Conservation (phyloP, 2,113 vertebrate genomes). For the Aptenodytes forsteri region DNA sequence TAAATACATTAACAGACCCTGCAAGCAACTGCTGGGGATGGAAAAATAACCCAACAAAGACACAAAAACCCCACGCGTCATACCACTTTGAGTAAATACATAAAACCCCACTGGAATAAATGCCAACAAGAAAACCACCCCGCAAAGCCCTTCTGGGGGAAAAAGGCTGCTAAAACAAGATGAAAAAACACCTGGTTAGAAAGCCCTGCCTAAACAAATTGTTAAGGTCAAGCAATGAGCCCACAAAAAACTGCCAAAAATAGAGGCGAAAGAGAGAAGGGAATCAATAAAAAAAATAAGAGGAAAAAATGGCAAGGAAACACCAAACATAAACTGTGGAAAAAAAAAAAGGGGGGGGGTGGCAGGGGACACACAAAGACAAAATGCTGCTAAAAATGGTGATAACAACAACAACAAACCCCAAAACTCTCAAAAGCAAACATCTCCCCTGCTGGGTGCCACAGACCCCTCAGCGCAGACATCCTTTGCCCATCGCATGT, state of each 20-base stretch:
- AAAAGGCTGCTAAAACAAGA: not conserved
- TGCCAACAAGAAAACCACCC: not conserved
- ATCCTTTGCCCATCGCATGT: not conserved
- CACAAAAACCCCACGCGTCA: accelerated
- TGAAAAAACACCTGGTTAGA: not conserved
- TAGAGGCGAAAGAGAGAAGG: not conserved
- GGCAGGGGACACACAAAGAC: not conserved
- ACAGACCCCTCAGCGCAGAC: not conserved
- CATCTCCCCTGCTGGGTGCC: not conserved
- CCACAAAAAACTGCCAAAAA: not conserved
- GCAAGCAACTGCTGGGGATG: not conserved
- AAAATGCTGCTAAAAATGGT: not conserved
- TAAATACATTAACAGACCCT: not conserved
- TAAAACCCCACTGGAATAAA: not conserved
- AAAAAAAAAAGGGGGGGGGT: not conserved
- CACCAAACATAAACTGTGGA: not conserved
- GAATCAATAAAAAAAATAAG: not conserved
- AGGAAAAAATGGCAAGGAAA: not conserved
- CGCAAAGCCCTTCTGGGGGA: not conserved
- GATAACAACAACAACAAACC: not conserved
- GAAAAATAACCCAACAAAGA: not conserved
- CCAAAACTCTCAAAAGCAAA: not conserved
- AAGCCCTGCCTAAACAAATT: not conserved
- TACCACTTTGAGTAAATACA: not conserved
- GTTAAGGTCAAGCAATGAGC: not conserved